Evolutionary conservation across 2,113 vertebrate genomes (phyloP).

Genomic region (Acrocephalus arundinaceus): DNA sequence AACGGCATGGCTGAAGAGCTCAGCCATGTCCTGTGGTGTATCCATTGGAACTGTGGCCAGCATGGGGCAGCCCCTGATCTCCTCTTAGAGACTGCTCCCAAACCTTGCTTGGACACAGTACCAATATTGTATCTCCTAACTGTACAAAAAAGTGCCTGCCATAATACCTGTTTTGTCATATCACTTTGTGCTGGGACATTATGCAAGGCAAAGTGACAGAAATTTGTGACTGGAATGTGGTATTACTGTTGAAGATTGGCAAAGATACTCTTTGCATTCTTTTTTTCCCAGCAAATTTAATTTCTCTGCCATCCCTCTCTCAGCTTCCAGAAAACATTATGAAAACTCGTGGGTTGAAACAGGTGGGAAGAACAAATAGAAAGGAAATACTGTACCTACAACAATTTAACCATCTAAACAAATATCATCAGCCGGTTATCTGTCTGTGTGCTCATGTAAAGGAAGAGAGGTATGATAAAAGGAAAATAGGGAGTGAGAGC

Average conservation of each 20-base stretch:
- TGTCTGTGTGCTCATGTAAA: background rate
- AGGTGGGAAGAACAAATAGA: background rate
- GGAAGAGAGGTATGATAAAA: background rate
- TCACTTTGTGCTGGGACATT: background rate
- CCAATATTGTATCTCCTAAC: background rate
- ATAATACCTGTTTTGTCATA: background rate
- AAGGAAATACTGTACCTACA: background rate
- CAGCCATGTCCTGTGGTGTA: background rate
- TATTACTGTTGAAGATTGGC: background rate
- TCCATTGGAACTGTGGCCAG: background rate
- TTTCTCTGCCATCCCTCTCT: background rate
- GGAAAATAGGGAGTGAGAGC: background rate
- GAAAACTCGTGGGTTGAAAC: background rate
- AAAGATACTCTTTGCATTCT: background rate
- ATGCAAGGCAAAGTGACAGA: background rate
- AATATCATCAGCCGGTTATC: background rate
- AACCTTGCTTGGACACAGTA: background rate
- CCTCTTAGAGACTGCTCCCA: background rate
- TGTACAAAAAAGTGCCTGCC: background rate
- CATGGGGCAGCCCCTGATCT: background rate
- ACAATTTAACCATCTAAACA: background rate
- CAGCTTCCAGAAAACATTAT: background rate
- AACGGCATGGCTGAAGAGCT: background rate
- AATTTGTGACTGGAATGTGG: background rate
- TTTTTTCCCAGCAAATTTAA: background rate